Base-by-base conservation (phyloP, 2,888 invertebrate genomes). In the Diarsia rubi region DNA sequence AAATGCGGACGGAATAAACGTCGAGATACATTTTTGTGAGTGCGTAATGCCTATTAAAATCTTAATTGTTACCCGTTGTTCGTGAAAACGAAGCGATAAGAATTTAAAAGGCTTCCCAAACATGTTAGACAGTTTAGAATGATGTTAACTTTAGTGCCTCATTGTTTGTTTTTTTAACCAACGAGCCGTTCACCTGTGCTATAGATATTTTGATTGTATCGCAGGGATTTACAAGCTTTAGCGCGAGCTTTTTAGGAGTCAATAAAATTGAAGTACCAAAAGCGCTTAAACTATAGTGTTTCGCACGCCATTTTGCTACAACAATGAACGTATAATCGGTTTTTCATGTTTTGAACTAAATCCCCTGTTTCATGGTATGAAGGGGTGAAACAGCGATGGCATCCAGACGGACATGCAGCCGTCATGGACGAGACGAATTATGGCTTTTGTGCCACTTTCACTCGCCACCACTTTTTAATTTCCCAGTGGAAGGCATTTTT, bases 371-470 rank as follows among this genome's bases (percentile, higher is more conserved):
- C 88, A 91, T 88, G 89, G 86, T 86, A 88, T 88, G 89, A 88
- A 83, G 84, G 84, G 84, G 86, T 86, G 84, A 82, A 76, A 68
- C 65, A 78, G 76, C 86, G 85, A 87, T 89, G 92, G 91, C 87
- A 91, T 91, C 88, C 92, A 91, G 92, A 91, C 92, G 88, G 82
- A 91, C 89, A 92, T 90, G 90, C 91, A 88, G 88, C 90, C 90
- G 94, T 94, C 94, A 93, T 89, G 89, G 90, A 83, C 90, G 92
- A 92, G 93, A 95, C 95, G 95, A 96, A 92, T 96, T 96, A 96
- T 95, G 91, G 94, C 93, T 92, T 93, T 94, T 94, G 93, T 93
- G 94, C 92, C 94, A 96, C 94, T 95, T 94, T 94, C 94, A 92
- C 93, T 92, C 91, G 88, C 90, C 85, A 89, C 90, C 91, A 93